Percentiles rank a stretch among this genome's conserved stretches.
Conservation (phyloP, 2,888 invertebrate genomes). For the Cenopis cana region DNA sequence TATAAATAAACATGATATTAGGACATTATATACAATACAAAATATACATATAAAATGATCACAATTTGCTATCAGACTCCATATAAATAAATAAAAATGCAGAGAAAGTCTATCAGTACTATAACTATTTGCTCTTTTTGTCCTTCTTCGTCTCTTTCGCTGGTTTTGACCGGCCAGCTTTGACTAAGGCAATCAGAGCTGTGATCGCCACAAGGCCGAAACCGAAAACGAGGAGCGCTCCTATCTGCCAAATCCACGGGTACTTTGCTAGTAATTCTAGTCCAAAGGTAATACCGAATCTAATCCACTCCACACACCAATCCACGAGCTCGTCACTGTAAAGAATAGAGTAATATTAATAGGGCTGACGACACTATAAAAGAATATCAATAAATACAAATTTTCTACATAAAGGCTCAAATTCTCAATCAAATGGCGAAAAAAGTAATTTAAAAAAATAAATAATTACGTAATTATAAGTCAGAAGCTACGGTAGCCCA, state of each 20-base stretch:
- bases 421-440: too few relatives aligned
- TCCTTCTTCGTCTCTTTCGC: slow-evolving; percentile 74
- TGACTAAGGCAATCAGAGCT: slow-evolving; percentile 76
- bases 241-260: slow-evolving; percentile 83
- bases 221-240: too few relatives aligned
- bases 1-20: slow-evolving; percentile 13
- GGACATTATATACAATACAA: slow-evolving; percentile 10
- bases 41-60: slow-evolving; percentile 20
- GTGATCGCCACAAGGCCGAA: slow-evolving; percentile 80
- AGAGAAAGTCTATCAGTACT: neutral
- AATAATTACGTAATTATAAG: too few relatives aligned
- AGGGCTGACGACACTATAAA: too few relatives aligned
- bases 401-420: too few relatives aligned
- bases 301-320: slow-evolving; percentile 76
- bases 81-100: slow-evolving; percentile 21
- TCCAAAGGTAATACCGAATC: slow-evolving; percentile 66
- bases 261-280: slow-evolving; percentile 68
- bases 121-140: slow-evolving; percentile 75
- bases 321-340: slow-evolving; percentile 81
- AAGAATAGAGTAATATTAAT: slow-evolving; percentile 47
- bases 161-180: slow-evolving; percentile 71
- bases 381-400: too few relatives aligned
- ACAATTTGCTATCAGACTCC: slow-evolving; percentile 15
- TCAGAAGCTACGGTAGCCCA: too few relatives aligned
- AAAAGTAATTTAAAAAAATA: too few relatives aligned